These are phyloP conservation scores for Oreochromis mossambicus DNA, from an alignment of 2,797 vertebrate species.

Conservation along the genomic window DNA sequence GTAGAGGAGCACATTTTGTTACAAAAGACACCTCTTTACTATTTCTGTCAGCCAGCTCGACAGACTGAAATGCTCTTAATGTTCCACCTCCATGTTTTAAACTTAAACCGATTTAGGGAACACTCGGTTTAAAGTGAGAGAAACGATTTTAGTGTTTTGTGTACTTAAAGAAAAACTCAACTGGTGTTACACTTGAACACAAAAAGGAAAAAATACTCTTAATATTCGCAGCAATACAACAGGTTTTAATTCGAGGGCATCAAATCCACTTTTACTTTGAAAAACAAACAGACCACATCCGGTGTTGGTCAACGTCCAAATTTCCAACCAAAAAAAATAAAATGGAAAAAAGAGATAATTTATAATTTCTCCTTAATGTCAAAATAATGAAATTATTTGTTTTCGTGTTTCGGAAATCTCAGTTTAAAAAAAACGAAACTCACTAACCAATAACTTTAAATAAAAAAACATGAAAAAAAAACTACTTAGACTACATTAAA, in stretches of 20 bases:
- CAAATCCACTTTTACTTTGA: constrained; percentile 26
- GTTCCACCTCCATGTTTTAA: not conserved
- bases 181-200: not conserved
- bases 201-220: not conserved
- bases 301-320: not conserved
- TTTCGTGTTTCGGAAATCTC: not conserved
- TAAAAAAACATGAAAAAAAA: not conserved
- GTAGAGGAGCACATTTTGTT: constrained; percentile 9
- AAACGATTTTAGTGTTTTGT: not conserved
- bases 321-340: not conserved
- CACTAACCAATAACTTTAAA: not conserved
- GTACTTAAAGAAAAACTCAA: not conserved
- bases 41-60: not conserved
- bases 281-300: not conserved
- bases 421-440: not conserved
- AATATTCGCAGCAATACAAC: not conserved
- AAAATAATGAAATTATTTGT: not conserved
- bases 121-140: not conserved
- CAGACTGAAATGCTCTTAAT: not conserved
- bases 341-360: not conserved
- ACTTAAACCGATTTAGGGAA: not conserved
- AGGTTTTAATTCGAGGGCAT: not conserved
- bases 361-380: not conserved
- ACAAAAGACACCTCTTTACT: not conserved
- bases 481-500: rapidly evolving